Base-by-base conservation (phyloP, 2,888 invertebrate species). In the Lucinisca nassula region DNA sequence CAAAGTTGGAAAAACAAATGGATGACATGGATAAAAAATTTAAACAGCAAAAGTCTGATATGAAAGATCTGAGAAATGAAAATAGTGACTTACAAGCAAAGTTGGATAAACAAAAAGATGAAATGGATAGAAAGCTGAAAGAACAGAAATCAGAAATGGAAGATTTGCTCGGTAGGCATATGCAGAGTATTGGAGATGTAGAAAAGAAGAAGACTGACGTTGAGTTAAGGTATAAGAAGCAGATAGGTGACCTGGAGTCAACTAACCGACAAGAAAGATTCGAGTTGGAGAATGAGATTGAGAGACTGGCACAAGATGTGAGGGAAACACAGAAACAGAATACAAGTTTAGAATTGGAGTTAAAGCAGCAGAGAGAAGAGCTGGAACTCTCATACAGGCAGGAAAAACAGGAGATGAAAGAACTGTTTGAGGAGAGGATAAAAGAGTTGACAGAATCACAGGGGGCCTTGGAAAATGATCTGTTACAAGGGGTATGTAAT, bases 161-260 rank as follows among this genome's bases (percentile, higher is more conserved):
- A 45, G 87, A 81, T 37, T 72, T 90, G 76, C 32, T 90, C 12
- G 79, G 85, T 21, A 87, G 85, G 70, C 87, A 90, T 67, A 83
- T 85, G 82, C 84, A 90, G 49, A 87, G 74, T 40, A 6, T 85
- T 10, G 82, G 88, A 45, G 82, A 85, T 76, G 85, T 90, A n/a
- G 90, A 90, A 76, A 87, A 89, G 51, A 84, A 92, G 30, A 92
- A 91, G 35, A 87, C 78, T 12, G 90, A 92, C 10, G 51, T 91
- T 12, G 78, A 84, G 70, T 32, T 78, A 14, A 67, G 80, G 30
- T 75, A 45, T 38, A 83, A 83, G 83, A 87, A 70, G 40, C 72
- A 79, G 76, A 49, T 35, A 35, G 79, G 51, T 72, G 85, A 88
- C 27, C 45, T 58, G 45, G 88, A 88, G 70, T 27, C 73, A 32